Percentiles rank a stretch among this genome's conserved stretches.
Evolutionary conservation across 2,888 invertebrate species (phyloP).

Genomic region (Mythimna pallens): DNA sequence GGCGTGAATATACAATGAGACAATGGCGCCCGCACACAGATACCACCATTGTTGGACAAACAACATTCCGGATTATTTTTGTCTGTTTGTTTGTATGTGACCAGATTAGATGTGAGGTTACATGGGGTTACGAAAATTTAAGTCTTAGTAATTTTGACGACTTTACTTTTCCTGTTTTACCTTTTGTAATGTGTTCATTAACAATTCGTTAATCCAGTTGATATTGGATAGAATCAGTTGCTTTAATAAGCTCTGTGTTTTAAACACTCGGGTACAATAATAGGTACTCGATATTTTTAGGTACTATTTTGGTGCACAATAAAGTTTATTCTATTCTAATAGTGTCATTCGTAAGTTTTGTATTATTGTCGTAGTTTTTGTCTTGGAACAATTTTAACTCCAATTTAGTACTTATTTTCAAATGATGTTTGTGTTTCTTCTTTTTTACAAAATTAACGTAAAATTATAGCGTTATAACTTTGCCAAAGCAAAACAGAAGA

Average conservation of each 20-base stretch:
- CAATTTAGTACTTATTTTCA: too few species aligned
- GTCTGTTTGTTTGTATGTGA: conserved; percentile 54
- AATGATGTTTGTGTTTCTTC: too few species aligned
- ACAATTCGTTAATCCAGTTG: not conserved
- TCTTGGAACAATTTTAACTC: too few species aligned
- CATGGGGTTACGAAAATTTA: not conserved
- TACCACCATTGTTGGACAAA: conserved; percentile 60
- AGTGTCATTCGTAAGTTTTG: too few species aligned
- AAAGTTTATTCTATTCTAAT: too few species aligned
- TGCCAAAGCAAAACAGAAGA: not conserved
- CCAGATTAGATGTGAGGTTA: conserved; percentile 46
- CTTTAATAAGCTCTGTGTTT: too few species aligned
- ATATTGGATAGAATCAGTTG: not conserved
- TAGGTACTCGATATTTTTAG: too few species aligned
- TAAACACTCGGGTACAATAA: too few species aligned
- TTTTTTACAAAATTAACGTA: too few species aligned
- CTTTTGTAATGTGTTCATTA: not conserved
- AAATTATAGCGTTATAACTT: not conserved
- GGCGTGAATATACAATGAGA: conserved; percentile 65
- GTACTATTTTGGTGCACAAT: too few species aligned
- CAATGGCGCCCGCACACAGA: conserved; percentile 61
- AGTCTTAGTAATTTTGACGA: not conserved
- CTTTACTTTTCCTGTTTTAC: too few species aligned
- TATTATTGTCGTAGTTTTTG: too few species aligned
- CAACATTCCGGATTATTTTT: conserved; percentile 52